Conservation (phyloP, 2,113 vertebrate genomes). For the Pipa parva region DNA sequence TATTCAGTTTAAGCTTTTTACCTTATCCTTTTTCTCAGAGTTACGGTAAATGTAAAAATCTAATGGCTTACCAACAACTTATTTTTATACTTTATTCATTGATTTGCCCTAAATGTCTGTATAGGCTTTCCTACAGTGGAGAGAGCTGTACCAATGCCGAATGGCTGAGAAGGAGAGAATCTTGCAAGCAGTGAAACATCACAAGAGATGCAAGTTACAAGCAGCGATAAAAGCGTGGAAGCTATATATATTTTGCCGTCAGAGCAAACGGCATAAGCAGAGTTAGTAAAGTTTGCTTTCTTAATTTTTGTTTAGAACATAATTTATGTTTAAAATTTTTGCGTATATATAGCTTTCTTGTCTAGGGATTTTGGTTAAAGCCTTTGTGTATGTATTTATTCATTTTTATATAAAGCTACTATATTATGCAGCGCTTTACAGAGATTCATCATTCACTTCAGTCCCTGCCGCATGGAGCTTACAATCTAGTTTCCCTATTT, state of each 20-base stretch:
- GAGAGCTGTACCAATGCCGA: slow-evolving; percentile 47
- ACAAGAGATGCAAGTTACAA: slow-evolving; percentile 47
- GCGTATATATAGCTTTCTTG: too few species aligned
- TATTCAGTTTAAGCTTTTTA: not conserved
- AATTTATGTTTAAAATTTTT: too few species aligned
- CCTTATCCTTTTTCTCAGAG: not conserved
- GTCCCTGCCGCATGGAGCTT: too few species aligned
- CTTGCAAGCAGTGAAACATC: slow-evolving; percentile 56
- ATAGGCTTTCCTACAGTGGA: slow-evolving; percentile 80
- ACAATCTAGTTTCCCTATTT: too few species aligned
- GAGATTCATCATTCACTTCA: too few species aligned
- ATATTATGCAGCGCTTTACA: too few species aligned
- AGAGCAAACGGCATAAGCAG: slow-evolving; percentile 56
- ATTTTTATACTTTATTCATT: not conserved
- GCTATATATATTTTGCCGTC: slow-evolving; percentile 52
- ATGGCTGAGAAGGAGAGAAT: slow-evolving; percentile 55
- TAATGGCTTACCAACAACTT: not conserved
- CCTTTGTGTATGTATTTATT: too few species aligned
- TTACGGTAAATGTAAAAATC: not conserved
- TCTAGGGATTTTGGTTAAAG: too few species aligned
- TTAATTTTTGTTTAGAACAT: too few species aligned
- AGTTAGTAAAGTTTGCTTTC: too few species aligned
- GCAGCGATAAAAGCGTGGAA: slow-evolving; percentile 64
- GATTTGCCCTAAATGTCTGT: not conserved
- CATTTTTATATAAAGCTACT: too few species aligned